These are phyloP conservation scores for Apodemia mormo DNA, from an alignment of 2,888 invertebrate genomes.

Conservation along the genomic window DNA sequence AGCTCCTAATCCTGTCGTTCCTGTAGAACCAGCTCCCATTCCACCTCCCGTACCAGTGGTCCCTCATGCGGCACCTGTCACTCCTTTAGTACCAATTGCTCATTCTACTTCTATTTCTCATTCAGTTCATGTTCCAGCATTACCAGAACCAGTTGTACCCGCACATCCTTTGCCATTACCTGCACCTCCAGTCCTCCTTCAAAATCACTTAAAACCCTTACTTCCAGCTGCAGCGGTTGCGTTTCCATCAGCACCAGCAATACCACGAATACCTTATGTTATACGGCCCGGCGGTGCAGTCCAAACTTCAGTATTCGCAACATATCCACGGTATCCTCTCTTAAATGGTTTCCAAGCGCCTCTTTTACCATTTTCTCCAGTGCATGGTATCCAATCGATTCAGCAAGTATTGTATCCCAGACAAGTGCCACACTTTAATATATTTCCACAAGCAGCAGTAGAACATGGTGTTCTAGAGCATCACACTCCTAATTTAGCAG, in stretches of 20 bases:
- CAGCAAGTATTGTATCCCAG: conserved; percentile 49
- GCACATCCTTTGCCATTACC: conserved; percentile 45
- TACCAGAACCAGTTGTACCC: conserved; percentile 46
- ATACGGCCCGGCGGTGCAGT: conserved; percentile 71
- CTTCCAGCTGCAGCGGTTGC: conserved; percentile 51
- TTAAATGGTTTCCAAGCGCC: conserved; percentile 57
- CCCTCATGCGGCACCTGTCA: conserved; percentile 27
- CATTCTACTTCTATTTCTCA: conserved; percentile 53
- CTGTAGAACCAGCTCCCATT: conserved; percentile 42
- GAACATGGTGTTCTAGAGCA: conserved; percentile 51
- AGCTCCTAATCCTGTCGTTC: conserved; percentile 58
- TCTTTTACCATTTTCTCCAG: conserved; percentile 43
- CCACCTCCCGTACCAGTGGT: conserved; percentile 34
- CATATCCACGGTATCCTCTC: conserved; percentile 70
- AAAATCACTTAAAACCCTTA: conserved; percentile 51
- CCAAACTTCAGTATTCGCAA: conserved; percentile 71
- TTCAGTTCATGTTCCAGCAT: conserved; percentile 51
- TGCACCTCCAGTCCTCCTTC: conserved; percentile 51
- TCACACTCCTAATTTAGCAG: conserved; percentile 41
- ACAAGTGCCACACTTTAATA: conserved; percentile 53
- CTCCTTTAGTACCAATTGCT: conserved; percentile 42
- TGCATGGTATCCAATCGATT: conserved; percentile 35
- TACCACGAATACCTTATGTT: conserved; percentile 52
- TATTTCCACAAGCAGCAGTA: conserved; percentile 45
- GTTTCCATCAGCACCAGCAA: conserved; percentile 48